Evolutionary conservation across 2,888 invertebrate genomes (phyloP).

Genomic region (Acanthacorydalis orientalis): DNA sequence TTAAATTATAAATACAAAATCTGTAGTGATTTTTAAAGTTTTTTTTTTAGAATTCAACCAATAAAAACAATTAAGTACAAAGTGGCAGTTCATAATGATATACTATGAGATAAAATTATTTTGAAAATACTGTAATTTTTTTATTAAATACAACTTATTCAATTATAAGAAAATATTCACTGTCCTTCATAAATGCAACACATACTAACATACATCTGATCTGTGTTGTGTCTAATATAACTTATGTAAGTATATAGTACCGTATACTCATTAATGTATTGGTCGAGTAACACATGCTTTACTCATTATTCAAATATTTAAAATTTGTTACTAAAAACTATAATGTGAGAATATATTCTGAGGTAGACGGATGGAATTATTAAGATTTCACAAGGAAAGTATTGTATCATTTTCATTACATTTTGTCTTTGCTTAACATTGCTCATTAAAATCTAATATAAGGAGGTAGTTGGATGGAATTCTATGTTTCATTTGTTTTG

Average conservation of each 20-base stretch:
- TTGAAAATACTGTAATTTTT: no score
- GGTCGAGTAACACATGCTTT: slow-evolving; percentile 4
- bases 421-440: slow-evolving; percentile 13
- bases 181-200: no score
- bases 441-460: slow-evolving; percentile 9
- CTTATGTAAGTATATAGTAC: slow-evolving; percentile 1
- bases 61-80: no score
- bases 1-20: no score
- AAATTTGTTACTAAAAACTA: not conserved
- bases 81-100: no score
- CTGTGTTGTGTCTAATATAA: no score
- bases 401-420: not conserved
- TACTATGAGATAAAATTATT: no score
- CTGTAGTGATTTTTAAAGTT: no score
- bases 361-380: slow-evolving; percentile 58
- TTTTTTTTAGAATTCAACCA: no score
- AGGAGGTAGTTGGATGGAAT: slow-evolving; percentile 43
- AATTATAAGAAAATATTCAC: no score
- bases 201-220: no score
- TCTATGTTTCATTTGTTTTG: slow-evolving; percentile 16
- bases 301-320: not conserved
- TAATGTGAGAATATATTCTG: slow-evolving; percentile 26
- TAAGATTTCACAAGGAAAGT: slow-evolving; percentile 10
- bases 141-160: no score
- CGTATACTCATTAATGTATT: slow-evolving; percentile 6